Evolutionary conservation across 1,140 invertebrate genomes (phyloP), one percentile per base, ranked within the genome.

Genomic region (Chymomyza costata): DNA sequence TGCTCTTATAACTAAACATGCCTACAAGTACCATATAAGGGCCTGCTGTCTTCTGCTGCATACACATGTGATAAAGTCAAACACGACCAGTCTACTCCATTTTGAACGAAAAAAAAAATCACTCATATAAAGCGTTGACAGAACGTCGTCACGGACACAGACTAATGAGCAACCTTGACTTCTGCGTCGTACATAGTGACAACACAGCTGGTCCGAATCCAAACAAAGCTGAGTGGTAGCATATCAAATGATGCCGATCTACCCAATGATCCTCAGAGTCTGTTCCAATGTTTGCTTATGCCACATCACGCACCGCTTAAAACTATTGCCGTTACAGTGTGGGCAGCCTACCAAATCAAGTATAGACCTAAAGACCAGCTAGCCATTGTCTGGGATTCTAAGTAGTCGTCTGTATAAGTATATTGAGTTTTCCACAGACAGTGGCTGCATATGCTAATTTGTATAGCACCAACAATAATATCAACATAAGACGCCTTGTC

Each of bases 401-500:
- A n/a, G n/a, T n/a, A n/a, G n/a, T n/a, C n/a, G 28, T 44, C 32
- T 34, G 19, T 31, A 17, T 28, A 28, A 5, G 5, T 28, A 28
- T 11, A 35, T 19, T 8, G 34, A 3, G 14, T 55, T 38, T 39
- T 25, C 30, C 46, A 53, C 54, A 25, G 17, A 65, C 58, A 64
- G 57, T 76, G 71, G 54, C 67, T 55, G 66, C 71, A 71, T 80
- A 78, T 78, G 71, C 71, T 78, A 78, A 78, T 78, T 64, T 32
- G 60, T 63, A 60, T 67, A 70, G 62, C 58, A 69, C 32, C 5
- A 35, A n/a, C n/a, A n/a, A n/a, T n/a, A n/a, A n/a, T n/a, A n/a
- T n/a, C n/a, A n/a, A n/a, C 32, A 40, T 25, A 18, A 34, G 32
- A 43, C 39, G 34, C 10, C 32, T 37, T 56, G 54, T 45, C 31